Conservation (phyloP, 2,113 vertebrate species). For the Myanophis thanlyinensis region DNA sequence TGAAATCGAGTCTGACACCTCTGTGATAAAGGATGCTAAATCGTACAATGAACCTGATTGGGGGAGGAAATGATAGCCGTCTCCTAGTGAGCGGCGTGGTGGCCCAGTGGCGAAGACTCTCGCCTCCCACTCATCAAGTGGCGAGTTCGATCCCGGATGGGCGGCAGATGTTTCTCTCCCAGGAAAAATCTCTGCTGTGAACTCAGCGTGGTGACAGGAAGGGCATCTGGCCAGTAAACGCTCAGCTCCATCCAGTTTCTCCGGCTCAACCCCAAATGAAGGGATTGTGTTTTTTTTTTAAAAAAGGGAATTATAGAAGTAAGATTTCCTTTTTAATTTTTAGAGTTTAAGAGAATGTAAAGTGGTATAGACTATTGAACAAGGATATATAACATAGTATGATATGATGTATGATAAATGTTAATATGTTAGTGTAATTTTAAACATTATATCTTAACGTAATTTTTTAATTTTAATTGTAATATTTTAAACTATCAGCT, state of each 20-base stretch:
- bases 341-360: too few species aligned
- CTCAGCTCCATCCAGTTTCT: neutral
- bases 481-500: too few species aligned
- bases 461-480: too few species aligned
- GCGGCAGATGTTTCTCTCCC: neutral
- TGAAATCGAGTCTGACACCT: too few species aligned
- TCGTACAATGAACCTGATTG: neutral
- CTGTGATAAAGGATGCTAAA: neutral
- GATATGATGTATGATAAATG: too few species aligned
- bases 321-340: too few species aligned
- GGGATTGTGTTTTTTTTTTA: too few species aligned
- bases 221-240: neutral
- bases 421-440: too few species aligned
- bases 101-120: neutral
- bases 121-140: neutral
- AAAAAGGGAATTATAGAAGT: neutral
- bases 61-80: rapidly evolving
- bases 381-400: too few species aligned
- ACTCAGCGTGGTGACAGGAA: neutral
- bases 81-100: neutral
- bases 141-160: neutral
- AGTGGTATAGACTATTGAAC: too few species aligned
- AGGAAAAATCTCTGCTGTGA: neutral
- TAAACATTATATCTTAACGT: too few species aligned
- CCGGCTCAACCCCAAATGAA: neutral